These are phyloP conservation scores for Pinna nobilis DNA, from an alignment of 1,140 invertebrate genomes.

Conservation along the genomic window DNA sequence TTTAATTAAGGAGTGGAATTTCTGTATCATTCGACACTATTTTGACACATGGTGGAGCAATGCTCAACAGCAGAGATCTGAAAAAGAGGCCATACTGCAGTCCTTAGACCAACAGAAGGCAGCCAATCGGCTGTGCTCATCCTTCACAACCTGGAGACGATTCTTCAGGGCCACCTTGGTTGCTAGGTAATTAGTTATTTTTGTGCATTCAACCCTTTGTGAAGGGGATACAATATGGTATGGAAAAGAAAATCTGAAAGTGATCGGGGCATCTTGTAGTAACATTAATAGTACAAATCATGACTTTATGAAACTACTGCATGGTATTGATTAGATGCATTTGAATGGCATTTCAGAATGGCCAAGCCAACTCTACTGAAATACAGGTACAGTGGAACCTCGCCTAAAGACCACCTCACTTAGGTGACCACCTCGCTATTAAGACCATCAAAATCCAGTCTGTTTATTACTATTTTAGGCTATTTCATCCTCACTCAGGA, in stretches of 20 bases:
- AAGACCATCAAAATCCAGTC: too few relatives aligned
- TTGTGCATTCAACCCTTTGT: not conserved
- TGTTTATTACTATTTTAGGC: too few relatives aligned
- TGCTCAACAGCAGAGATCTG: constrained; percentile 36
- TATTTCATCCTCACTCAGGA: too few relatives aligned
- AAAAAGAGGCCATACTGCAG: constrained; percentile 27
- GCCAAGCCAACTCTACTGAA: too few relatives aligned
- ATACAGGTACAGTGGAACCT: too few relatives aligned
- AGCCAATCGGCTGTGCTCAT: constrained; percentile 21
- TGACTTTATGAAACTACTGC: not conserved
- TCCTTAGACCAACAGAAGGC: constrained; percentile 40
- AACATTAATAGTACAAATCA: not conserved
- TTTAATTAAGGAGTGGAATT: constrained; percentile 44
- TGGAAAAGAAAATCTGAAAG: not conserved
- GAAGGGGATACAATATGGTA: not conserved
- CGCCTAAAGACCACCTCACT: too few relatives aligned
- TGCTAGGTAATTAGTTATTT: constrained; percentile 42
- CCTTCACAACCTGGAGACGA: constrained; percentile 51
- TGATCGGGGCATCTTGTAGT: not conserved
- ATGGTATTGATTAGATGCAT: too few relatives aligned
- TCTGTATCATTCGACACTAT: constrained; percentile 42
- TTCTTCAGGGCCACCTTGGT: constrained; percentile 50
- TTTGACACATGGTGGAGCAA: constrained; percentile 44
- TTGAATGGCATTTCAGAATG: too few relatives aligned
- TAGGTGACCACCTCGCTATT: too few relatives aligned